These are phyloP conservation scores for Nephrocerus scutellatus DNA, from an alignment of 2,888 invertebrate genomes.

Conservation along the genomic window DNA sequence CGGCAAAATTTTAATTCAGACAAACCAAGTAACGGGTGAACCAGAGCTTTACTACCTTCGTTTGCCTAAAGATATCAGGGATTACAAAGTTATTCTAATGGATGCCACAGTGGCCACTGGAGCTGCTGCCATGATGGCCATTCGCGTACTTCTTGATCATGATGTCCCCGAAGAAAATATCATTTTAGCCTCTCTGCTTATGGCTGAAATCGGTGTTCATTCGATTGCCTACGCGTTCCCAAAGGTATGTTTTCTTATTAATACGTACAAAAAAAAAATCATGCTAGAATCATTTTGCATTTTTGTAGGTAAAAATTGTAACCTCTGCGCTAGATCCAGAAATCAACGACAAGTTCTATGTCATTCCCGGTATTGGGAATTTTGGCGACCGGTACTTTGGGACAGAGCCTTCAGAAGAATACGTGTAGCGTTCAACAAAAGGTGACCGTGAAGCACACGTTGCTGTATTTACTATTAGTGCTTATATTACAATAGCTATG, in stretches of 20 bases:
- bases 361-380: constrained; percentile 96
- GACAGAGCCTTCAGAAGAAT: constrained; percentile 74
- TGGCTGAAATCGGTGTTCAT: constrained; percentile 97
- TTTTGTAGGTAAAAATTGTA: constrained; percentile 79
- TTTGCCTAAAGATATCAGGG: constrained; percentile 94
- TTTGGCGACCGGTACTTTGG: constrained; percentile 98
- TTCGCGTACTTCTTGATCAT: constrained; percentile 92
- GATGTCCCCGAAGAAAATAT: constrained; percentile 95
- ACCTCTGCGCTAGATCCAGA: constrained; percentile 95
- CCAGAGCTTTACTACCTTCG: constrained; percentile 96
- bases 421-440: too few species aligned
- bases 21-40: constrained; percentile 90
- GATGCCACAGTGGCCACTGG: constrained; percentile 98
- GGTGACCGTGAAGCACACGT: too few species aligned
- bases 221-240: constrained; percentile 98
- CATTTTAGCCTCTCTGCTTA: constrained; percentile 82
- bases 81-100: constrained; percentile 89
- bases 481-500: too few species aligned
- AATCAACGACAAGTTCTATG: constrained; percentile 95
- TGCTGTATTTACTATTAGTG: too few species aligned
- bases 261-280: too few species aligned
- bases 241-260: too few species aligned
- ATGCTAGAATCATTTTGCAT: too few species aligned
- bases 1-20: constrained; percentile 98
- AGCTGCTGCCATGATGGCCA: constrained; percentile 99